These are phyloP conservation scores for Drosophila yooni DNA, from an alignment of 2,888 invertebrate species.

Conservation along the genomic window DNA sequence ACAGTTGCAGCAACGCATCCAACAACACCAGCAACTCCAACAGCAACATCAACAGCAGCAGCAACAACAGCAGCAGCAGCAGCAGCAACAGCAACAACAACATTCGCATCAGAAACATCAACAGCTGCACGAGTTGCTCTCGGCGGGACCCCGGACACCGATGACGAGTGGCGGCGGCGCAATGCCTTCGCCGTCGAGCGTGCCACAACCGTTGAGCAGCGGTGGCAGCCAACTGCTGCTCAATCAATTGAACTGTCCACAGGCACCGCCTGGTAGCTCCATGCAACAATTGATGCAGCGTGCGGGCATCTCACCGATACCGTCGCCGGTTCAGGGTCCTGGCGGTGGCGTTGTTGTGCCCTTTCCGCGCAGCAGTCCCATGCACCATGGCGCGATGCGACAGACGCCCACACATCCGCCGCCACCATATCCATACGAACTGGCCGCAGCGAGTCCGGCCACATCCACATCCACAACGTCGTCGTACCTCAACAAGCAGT, in stretches of 20 bases:
- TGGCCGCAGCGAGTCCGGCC: conserved; percentile 89
- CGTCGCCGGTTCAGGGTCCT: conserved; percentile 85
- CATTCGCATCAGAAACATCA: conserved; percentile 78
- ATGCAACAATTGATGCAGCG: conserved; percentile 84
- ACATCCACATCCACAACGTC: conserved; percentile 86
- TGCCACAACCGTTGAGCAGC: conserved; percentile 81
- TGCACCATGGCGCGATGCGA: conserved; percentile 59
- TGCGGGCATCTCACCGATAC: conserved; percentile 86
- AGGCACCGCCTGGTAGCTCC: conserved; percentile 80
- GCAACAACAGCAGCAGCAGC: conserved; percentile 79
- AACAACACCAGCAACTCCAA: conserved; percentile 80
- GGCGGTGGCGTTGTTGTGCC: conserved; percentile 80
- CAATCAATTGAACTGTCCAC: conserved; percentile 83
- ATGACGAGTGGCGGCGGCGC: conserved; percentile 39
- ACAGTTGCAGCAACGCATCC: conserved; percentile 78
- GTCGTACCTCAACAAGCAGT: conserved; percentile 90
- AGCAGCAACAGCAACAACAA: conserved; percentile 74
- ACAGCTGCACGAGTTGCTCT: conserved; percentile 80
- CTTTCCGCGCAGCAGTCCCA: conserved; percentile 85
- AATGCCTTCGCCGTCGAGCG: conserved; percentile 79
- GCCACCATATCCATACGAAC: conserved; percentile 90
- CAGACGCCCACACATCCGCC: conserved; percentile 86
- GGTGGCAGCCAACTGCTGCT: conserved; percentile 81
- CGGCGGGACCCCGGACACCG: conserved; percentile 80
- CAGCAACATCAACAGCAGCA: conserved; percentile 80